phyloP scores from a whole-genome alignment of 2,888 invertebrate genomes.

The Cynaeus angustus region DNA sequence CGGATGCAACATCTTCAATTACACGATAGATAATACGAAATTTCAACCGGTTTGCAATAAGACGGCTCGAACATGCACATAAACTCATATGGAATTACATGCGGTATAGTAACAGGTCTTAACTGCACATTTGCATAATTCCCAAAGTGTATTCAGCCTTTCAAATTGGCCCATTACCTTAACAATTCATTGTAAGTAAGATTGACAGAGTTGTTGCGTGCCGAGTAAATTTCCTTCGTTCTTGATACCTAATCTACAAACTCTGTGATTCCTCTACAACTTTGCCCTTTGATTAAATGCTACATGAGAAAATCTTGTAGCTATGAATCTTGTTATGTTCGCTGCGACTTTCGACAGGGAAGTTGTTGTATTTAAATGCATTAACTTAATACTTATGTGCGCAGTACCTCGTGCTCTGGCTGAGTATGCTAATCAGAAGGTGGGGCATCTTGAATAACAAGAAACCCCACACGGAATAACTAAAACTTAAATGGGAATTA shows the following conservation, averaged over 20 bases:
- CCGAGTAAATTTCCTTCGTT: conserved; percentile 30
- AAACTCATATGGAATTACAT: conserved; percentile 38
- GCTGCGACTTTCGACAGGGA: conserved; percentile 40
- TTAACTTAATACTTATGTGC: conserved; percentile 39
- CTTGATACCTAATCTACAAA: conserved; percentile 32
- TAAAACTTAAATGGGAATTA: conserved; percentile 1
- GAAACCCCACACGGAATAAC: conserved; percentile 30
- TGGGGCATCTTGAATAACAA: conserved; percentile 29
- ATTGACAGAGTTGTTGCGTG: conserved; percentile 43
- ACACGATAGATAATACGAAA: conserved; percentile 23
- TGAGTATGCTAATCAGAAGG: conserved; percentile 38
- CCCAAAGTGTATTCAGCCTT: conserved; percentile 47
- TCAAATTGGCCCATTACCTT: conserved; percentile 47
- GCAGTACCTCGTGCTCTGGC: conserved; percentile 24
- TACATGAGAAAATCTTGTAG: conserved; percentile 45
- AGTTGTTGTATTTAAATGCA: conserved; percentile 45
- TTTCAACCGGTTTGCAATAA: conserved; percentile 37
- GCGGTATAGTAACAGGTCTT: conserved; percentile 41
- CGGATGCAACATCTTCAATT: conserved; percentile 34
- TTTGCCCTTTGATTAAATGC: conserved; percentile 42
- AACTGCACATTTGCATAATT: conserved; percentile 47
- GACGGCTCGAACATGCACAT: conserved; percentile 21
- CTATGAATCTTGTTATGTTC: conserved; percentile 44
- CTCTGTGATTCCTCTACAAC: conserved; percentile 37
- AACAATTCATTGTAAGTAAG: conserved; percentile 46